Percentiles rank a stretch among this genome's conserved stretches.
Evolutionary conservation across 1,140 invertebrate species (phyloP).

Genomic region (Pseudoatta argentina): DNA sequence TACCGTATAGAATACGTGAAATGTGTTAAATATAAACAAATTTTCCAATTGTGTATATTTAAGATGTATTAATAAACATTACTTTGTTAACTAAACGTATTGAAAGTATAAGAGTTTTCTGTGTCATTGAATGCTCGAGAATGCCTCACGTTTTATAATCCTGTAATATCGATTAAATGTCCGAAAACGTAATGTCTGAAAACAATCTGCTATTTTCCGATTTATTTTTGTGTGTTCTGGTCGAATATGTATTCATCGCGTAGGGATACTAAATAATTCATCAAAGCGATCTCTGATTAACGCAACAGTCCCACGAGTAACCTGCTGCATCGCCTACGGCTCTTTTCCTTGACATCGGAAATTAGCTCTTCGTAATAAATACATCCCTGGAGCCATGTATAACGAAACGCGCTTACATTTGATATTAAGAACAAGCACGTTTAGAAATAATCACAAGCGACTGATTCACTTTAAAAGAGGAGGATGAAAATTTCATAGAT

Average conservation of each 20-base stretch:
- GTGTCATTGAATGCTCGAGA: no score
- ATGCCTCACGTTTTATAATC: no score
- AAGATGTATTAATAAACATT: no score
- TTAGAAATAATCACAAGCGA: constrained; percentile 36
- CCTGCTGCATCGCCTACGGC: background rate
- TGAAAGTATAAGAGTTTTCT: no score
- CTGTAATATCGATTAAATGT: no score
- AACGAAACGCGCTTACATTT: background rate
- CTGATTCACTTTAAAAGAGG: background rate
- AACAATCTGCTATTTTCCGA: no score
- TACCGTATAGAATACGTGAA: no score
- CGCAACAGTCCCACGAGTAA: background rate
- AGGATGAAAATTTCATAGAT: background rate
- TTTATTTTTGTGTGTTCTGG: no score
- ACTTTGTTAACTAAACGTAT: no score
- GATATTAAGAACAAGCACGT: background rate
- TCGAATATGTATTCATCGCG: background rate
- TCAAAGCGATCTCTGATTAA: constrained; percentile 20
- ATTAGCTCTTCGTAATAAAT: constrained; percentile 24
- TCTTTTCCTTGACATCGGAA: constrained; percentile 13
- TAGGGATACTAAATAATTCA: constrained; percentile 16
- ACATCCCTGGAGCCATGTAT: background rate
- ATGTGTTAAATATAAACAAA: no score
- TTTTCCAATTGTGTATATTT: no score
- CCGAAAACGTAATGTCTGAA: no score